These are phyloP conservation scores for Apis dorsata DNA, from an alignment of 1,140 invertebrate genomes.

Conservation along the genomic window DNA sequence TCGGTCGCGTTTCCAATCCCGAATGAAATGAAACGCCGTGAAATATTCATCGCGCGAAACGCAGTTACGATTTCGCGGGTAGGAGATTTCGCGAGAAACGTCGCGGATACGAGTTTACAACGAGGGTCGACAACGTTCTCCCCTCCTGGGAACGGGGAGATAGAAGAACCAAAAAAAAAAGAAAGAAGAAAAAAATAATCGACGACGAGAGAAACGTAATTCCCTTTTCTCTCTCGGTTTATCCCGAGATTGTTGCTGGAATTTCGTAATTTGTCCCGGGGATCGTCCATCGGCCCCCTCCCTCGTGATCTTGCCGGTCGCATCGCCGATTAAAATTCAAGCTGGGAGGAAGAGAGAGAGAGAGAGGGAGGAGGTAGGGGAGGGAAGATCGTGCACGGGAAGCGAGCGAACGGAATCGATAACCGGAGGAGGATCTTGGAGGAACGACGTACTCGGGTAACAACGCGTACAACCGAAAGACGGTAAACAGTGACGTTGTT, in stretches of 20 bases:
- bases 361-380: no score
- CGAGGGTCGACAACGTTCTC: background rate
- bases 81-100: background rate
- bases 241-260: background rate
- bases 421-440: slow-evolving; percentile 29
- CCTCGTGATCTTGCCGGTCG: background rate
- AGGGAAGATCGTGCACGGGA: background rate
- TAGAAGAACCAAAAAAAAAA: background rate
- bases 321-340: slow-evolving; percentile 46
- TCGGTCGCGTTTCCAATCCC: background rate
- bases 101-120: slow-evolving; percentile 10
- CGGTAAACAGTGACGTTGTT: slow-evolving; percentile 57
- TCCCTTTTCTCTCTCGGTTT: background rate
- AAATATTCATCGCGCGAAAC: slow-evolving; percentile 22
- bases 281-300: background rate
- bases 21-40: slow-evolving; percentile 24
- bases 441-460: slow-evolving; percentile 37
- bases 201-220: background rate
- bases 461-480: slow-evolving; percentile 49
- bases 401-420: slow-evolving; percentile 36
- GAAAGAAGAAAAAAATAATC: no score
- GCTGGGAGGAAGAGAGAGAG: background rate
- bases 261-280: background rate
- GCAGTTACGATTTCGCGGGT: background rate
- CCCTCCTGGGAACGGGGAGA: no score